Conservation (phyloP, 1,140 invertebrate species). For the Aphelinus atriplicis region DNA sequence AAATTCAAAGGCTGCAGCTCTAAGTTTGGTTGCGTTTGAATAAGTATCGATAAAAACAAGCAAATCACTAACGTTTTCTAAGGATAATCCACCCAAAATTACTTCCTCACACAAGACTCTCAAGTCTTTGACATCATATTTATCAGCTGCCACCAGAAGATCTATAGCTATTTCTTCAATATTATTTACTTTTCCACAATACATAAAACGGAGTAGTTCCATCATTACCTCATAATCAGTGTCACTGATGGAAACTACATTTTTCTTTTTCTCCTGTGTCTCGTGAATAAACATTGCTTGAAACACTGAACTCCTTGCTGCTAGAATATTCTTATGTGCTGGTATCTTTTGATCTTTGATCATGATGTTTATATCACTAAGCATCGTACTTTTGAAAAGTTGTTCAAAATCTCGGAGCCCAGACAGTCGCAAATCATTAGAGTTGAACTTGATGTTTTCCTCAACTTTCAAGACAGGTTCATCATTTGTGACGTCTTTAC, state of each 20-base stretch:
- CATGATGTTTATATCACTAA: conserved; percentile 94
- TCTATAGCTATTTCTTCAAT: conserved; percentile 98
- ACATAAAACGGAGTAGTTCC: conserved; percentile 98
- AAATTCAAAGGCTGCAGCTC: too few relatives aligned
- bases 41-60: conserved; percentile 38
- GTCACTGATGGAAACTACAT: conserved; percentile 96
- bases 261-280: conserved; percentile 97
- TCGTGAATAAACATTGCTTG: conserved; percentile 99
- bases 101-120: conserved; percentile 99
- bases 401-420: conserved; percentile 80
- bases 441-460: too few relatives aligned
- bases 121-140: conserved; percentile 95
- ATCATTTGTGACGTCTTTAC: too few relatives aligned
- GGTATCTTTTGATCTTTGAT: conserved; percentile 93
- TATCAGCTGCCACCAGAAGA: conserved; percentile 95
- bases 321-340: conserved; percentile 85
- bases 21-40: too few relatives aligned
- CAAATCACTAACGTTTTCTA: conserved; percentile 96
- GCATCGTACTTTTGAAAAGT: conserved; percentile 94
- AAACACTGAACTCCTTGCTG: conserved; percentile 95
- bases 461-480: too few relatives aligned
- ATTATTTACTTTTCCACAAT: conserved; percentile 94
- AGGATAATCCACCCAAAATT: conserved; percentile 91
- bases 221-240: conserved; percentile 95
- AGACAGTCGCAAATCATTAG: too few relatives aligned